Percentiles rank a stretch among this genome's conserved stretches.
These are phyloP conservation scores for Drosophila percnosoma DNA, from an alignment of 2,888 invertebrate genomes.

Conservation along the genomic window DNA sequence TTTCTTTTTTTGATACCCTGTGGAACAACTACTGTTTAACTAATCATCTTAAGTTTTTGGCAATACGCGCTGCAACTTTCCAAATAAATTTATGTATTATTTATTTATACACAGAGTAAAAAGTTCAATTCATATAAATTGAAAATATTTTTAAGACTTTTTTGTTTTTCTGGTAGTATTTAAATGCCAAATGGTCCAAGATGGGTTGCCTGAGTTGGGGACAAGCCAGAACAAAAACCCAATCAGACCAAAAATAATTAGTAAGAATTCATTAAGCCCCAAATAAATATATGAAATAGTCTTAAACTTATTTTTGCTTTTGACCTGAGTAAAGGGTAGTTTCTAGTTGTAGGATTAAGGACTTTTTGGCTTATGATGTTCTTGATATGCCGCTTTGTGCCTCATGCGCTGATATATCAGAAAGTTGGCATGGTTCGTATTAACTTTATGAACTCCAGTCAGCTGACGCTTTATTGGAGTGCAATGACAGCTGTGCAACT, in stretches of 20 bases:
- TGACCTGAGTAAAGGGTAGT: background rate
- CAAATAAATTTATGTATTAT: no score
- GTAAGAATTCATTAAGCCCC: no score
- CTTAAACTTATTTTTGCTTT: background rate
- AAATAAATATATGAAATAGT: no score
- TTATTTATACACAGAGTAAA: no score
- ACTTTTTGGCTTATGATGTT: background rate
- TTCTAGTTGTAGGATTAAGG: background rate
- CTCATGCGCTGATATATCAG: background rate
- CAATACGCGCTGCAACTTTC: no score
- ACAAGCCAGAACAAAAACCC: no score
- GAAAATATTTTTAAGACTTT: no score
- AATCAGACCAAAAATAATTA: no score
- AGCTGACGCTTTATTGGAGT: constrained; percentile 1
- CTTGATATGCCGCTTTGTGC: background rate
- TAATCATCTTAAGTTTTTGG: background rate
- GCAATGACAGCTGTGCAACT: background rate
- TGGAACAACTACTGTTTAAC: background rate
- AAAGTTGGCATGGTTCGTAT: background rate
- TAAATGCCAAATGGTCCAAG: no score
- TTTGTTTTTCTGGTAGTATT: no score
- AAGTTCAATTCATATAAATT: no score
- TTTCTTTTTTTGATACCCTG: background rate
- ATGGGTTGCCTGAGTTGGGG: no score
- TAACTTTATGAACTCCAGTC: background rate